A percentile compares a stretch with the other conserved stretches of the same genome.
Conservation (phyloP, 2,797 vertebrate species). For the Hypotaenidia philippensis region DNA sequence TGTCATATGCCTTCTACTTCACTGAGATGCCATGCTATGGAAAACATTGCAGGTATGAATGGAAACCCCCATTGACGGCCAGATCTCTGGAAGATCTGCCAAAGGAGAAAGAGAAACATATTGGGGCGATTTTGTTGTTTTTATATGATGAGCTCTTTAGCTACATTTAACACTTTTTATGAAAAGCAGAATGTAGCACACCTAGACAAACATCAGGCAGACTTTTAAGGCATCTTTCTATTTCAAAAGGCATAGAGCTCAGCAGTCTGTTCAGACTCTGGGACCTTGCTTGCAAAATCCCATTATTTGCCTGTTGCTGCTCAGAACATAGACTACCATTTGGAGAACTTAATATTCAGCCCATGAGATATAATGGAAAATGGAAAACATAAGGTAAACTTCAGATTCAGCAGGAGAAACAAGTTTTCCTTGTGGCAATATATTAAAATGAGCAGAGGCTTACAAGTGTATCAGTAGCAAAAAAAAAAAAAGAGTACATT, state of each 20-base stretch:
- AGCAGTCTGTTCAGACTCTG: neutral
- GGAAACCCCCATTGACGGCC: conserved; percentile 51
- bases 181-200: neutral
- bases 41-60: conserved; percentile 65
- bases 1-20: conserved; percentile 63
- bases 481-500: no score
- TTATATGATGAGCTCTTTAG: neutral
- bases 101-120: conserved; percentile 30
- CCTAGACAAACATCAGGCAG: neutral
- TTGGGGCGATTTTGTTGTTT: neutral
- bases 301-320: neutral
- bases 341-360: neutral
- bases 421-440: neutral
- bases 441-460: neutral
- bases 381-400: neutral
- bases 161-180: neutral
- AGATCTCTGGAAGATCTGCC: conserved; percentile 21
- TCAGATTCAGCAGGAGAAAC: neutral
- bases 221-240: neutral
- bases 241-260: neutral
- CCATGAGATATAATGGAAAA: neutral
- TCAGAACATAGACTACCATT: neutral
- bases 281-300: neutral
- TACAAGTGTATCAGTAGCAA: neutral
- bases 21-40: conserved; percentile 28